Conservation (phyloP, 2,113 vertebrate species). For the Ctenomys sociabilis region DNA sequence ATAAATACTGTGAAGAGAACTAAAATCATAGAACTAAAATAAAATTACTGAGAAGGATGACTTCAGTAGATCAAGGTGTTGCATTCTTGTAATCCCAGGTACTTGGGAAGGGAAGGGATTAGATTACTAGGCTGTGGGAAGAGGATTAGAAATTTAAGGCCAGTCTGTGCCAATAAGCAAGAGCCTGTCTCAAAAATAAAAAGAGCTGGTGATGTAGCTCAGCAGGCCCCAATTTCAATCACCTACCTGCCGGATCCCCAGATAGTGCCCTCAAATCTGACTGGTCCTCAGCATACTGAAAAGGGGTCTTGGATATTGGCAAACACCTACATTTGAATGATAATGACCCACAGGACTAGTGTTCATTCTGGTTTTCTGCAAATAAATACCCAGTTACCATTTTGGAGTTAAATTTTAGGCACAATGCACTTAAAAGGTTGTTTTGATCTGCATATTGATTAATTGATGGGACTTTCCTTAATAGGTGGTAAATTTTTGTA, state of each 20-base stretch:
- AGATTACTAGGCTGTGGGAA: no score
- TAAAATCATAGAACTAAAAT: background rate
- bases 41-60: background rate
- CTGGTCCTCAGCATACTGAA: background rate
- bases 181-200: background rate
- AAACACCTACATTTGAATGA: conserved; percentile 5
- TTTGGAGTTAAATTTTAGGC: background rate
- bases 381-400: background rate
- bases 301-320: background rate
- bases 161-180: background rate
- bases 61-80: background rate
- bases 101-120: background rate
- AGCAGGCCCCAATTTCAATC: background rate
- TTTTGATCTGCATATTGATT: conserved; percentile 16
- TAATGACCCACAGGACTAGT: background rate
- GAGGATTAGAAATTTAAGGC: background rate
- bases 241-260: background rate
- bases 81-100: background rate
- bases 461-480: background rate
- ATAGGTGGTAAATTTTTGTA: conserved; percentile 15
- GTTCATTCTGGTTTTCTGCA: background rate
- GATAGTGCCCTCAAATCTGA: background rate
- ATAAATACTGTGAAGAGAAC: background rate
- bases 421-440: background rate
- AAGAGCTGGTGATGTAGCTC: background rate